phyloP scores from a whole-genome alignment of 2,888 invertebrate genomes.

The Lysandra coridon region DNA sequence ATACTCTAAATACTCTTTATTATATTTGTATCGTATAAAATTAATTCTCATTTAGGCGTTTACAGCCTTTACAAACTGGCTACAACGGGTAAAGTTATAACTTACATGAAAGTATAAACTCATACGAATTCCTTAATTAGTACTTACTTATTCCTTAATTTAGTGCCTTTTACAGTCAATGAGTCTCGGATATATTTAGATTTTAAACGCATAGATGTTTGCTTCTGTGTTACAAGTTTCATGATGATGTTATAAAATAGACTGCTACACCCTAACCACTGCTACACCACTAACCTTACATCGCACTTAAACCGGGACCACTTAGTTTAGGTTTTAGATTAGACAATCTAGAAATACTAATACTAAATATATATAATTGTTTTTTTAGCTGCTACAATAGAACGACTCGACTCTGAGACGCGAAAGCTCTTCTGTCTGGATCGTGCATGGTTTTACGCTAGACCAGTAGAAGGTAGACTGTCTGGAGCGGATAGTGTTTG shows the following conservation, averaged over 20 bases:
- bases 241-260: neutral
- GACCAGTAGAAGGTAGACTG: constrained; percentile 48
- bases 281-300: neutral
- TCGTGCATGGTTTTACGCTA: constrained; percentile 58
- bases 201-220: neutral
- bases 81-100: neutral
- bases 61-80: neutral
- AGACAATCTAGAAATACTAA: constrained; percentile 1
- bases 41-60: neutral
- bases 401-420: constrained; percentile 86
- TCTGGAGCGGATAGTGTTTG: constrained; percentile 47
- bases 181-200: neutral
- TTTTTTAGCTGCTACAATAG: constrained; percentile 90
- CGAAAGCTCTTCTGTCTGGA: constrained; percentile 57
- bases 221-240: neutral
- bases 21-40: neutral
- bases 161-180: neutral
- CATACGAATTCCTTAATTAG: too few relatives aligned
- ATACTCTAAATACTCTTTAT: too few relatives aligned
- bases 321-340: neutral
- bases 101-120: neutral
- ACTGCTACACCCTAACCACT: neutral
- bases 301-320: neutral
- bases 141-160: neutral
- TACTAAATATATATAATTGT: constrained; percentile 47